These are phyloP conservation scores for Phylloscopus trochilus DNA, from an alignment of 2,113 vertebrate species.

Conservation along the genomic window DNA sequence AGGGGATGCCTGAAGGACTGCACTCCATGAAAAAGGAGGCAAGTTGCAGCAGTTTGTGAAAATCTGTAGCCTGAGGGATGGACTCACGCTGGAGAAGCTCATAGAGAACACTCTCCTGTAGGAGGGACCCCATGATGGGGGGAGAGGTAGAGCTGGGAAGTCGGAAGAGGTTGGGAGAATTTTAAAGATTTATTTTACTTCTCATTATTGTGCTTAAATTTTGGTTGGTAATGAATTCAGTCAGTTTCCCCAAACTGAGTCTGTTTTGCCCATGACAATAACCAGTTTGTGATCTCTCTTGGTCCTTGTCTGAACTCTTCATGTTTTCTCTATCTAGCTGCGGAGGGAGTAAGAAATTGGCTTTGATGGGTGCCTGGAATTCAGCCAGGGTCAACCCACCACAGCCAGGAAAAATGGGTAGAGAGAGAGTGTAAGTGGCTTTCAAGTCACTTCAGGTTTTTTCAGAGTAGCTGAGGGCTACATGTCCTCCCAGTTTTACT, in stretches of 20 bases:
- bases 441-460: background rate
- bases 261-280: background rate
- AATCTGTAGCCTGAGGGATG: background rate
- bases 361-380: background rate
- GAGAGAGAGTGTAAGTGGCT: background rate
- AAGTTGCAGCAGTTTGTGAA: too few species aligned
- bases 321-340: background rate
- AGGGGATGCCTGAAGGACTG: background rate
- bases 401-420: background rate
- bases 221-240: background rate
- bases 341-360: background rate
- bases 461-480: background rate
- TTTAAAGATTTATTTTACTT: background rate
- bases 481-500: background rate
- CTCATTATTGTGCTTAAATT: background rate
- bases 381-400: background rate
- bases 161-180: background rate
- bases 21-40: background rate
- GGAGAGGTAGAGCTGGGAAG: background rate
- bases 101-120: background rate
- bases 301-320: background rate
- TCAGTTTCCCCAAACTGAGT: background rate
- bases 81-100: background rate
- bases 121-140: background rate
- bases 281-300: too few species aligned